These are phyloP conservation scores for Conger conger DNA, from an alignment of 2,113 vertebrate genomes.

Conservation along the genomic window DNA sequence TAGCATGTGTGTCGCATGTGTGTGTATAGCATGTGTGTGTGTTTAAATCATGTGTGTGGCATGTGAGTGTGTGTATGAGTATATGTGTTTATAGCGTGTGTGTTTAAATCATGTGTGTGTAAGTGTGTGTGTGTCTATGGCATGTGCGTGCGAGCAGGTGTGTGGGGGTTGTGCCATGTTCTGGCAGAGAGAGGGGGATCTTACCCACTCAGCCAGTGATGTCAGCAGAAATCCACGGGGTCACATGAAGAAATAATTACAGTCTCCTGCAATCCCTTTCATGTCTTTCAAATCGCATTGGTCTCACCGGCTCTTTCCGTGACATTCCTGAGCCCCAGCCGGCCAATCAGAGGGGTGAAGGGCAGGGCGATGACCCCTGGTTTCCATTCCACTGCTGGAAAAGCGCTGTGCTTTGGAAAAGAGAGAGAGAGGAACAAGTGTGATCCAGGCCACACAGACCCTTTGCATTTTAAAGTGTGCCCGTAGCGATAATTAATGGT, in stretches of 20 bases:
- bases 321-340: constrained; percentile 4
- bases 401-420: background rate
- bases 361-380: background rate
- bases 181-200: background rate
- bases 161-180: background rate
- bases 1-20: too few relatives aligned
- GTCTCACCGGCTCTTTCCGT: background rate
- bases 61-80: too few relatives aligned
- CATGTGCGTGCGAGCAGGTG: background rate
- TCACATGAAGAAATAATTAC: constrained; percentile 20
- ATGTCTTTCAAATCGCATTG: constrained; percentile 6
- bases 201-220: background rate
- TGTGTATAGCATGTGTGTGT: too few relatives aligned
- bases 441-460: background rate
- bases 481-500: constrained; percentile 34
- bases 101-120: background rate
- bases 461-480: background rate
- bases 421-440: background rate
- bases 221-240: background rate
- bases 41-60: too few relatives aligned
- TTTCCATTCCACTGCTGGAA: background rate
- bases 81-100: too few relatives aligned
- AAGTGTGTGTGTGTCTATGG: background rate
- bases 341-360: background rate
- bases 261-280: background rate